These are phyloP conservation scores for Ericerus pela DNA, from an alignment of 1,140 invertebrate species.

Conservation along the genomic window DNA sequence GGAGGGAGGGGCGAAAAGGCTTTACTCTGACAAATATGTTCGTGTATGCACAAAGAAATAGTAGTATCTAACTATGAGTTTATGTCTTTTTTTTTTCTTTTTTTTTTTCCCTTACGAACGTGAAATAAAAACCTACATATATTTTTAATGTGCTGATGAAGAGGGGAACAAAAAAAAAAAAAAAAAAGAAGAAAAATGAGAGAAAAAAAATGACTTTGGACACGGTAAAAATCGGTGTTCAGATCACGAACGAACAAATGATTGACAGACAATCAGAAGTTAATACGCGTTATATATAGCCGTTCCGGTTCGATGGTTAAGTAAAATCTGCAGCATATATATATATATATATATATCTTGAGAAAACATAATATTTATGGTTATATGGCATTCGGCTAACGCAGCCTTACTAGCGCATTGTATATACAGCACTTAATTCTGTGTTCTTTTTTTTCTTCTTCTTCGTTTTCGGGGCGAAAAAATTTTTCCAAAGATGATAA, in stretches of 20 bases:
- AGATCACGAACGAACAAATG: constrained; percentile 9
- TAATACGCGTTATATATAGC: not conserved
- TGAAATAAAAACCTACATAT: too few species aligned
- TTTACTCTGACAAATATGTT: not conserved
- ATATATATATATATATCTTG: not conserved
- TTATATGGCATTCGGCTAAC: too few species aligned
- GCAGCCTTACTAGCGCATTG: too few species aligned
- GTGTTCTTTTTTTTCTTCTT: too few species aligned
- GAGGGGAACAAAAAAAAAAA: too few species aligned
- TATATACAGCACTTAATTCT: too few species aligned
- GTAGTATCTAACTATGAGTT: too few species aligned
- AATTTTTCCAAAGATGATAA: too few species aligned
- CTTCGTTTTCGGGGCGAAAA: too few species aligned
- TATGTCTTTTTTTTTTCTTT: not conserved
- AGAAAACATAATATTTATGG: not conserved
- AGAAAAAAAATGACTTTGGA: constrained; percentile 1
- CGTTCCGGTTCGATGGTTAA: constrained; percentile 1
- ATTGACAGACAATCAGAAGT: constrained; percentile 8
- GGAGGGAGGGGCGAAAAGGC: too few species aligned
- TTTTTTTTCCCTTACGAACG: not conserved
- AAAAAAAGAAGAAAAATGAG: not conserved
- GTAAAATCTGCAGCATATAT: not conserved
- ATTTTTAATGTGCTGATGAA: too few species aligned
- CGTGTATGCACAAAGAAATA: not conserved
- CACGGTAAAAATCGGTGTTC: constrained; percentile 9